Evolutionary conservation across 2,113 vertebrate genomes (phyloP).

Genomic region (Notarius lentiginosus): DNA sequence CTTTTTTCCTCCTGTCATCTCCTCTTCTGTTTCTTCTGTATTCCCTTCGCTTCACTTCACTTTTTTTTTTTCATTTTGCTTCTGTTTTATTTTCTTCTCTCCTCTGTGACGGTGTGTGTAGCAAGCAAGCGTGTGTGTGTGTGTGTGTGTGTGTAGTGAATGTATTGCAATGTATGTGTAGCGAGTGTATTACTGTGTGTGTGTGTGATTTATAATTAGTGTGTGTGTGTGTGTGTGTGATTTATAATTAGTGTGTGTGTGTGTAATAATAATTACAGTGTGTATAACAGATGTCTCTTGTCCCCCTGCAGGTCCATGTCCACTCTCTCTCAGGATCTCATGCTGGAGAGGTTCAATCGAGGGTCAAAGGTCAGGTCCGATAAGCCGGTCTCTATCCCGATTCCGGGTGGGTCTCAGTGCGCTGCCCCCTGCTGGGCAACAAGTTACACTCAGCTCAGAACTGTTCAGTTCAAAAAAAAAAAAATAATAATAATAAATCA

Average conservation of each 20-base stretch:
- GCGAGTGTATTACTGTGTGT: no score
- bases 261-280: no score
- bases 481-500: background rate
- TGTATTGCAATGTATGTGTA: background rate
- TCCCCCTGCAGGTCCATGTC: slow-evolving; percentile 68
- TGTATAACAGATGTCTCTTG: slow-evolving; percentile 40
- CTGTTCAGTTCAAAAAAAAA: background rate
- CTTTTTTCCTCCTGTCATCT: no score
- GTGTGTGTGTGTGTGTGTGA: slow-evolving; percentile 1
- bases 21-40: no score
- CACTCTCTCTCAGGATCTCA: slow-evolving; percentile 77
- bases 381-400: slow-evolving; percentile 74
- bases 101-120: background rate
- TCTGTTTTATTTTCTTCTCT: no score
- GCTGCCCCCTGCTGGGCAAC: slow-evolving; percentile 58
- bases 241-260: no score
- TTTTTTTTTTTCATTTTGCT: no score
- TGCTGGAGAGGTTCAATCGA: slow-evolving; percentile 73
- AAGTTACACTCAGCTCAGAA: background rate
- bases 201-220: no score
- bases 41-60: no score
- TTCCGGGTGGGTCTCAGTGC: slow-evolving; percentile 69
- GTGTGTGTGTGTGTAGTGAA: background rate
- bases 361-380: slow-evolving; percentile 73
- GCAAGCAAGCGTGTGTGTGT: background rate